Evolutionary conservation across 2,888 invertebrate species (phyloP).

Genomic region (Leptogaster cylindrica): DNA sequence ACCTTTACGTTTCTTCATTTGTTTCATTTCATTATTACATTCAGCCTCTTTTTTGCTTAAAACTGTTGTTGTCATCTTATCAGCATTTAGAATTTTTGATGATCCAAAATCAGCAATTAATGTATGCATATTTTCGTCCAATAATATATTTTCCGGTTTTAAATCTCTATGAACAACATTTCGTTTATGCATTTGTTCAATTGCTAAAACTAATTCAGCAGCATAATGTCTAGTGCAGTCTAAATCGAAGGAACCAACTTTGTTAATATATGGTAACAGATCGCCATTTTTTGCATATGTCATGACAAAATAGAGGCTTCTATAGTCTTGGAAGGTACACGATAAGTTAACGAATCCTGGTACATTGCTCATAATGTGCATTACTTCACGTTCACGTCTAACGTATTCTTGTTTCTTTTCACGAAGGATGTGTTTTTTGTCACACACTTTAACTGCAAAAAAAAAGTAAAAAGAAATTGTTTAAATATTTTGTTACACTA

Average conservation of each 20-base stretch:
- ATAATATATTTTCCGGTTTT: conserved; percentile 95
- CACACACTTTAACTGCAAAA: conserved; percentile 91
- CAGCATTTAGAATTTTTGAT: conserved; percentile 76
- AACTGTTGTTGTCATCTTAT: conserved; percentile 44
- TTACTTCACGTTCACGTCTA: conserved; percentile 90
- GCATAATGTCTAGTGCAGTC: conserved; percentile 92
- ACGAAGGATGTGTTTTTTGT: conserved; percentile 89
- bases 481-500: too few relatives aligned
- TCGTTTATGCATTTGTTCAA: conserved; percentile 88
- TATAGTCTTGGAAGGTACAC: conserved; percentile 95
- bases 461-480: too few relatives aligned
- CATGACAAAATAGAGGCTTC: conserved; percentile 92
- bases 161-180: conserved; percentile 94
- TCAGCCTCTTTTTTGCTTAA: conserved; percentile 46
- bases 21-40: conserved; percentile 40
- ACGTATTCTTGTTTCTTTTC: conserved; percentile 95
- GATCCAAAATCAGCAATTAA: conserved; percentile 97
- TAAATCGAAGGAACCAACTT: conserved; percentile 87
- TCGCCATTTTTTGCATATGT: conserved; percentile 96
- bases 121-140: conserved; percentile 95
- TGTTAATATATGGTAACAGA: conserved; percentile 87
- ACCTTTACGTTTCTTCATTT: conserved; percentile 67
- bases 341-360: conserved; percentile 93
- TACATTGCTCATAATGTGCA: conserved; percentile 81
- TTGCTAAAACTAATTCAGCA: conserved; percentile 89